Conservation (phyloP, 2,797 vertebrate species). For the Xyrichtys novacula region DNA sequence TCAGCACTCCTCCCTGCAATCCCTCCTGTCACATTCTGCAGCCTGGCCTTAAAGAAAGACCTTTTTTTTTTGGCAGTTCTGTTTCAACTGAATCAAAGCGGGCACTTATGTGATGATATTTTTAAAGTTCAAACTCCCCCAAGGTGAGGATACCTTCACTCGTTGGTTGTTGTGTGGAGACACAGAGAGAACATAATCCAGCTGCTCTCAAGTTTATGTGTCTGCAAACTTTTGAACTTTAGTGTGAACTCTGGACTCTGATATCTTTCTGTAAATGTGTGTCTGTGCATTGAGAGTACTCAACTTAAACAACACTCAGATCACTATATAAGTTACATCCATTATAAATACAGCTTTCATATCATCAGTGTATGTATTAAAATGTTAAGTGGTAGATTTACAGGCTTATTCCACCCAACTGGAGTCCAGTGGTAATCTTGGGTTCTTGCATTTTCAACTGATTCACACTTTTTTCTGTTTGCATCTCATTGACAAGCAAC, state of each 20-base stretch:
- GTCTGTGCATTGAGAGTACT: no score
- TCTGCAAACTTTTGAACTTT: not conserved
- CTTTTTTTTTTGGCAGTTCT: constrained; percentile 13
- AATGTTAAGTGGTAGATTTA: no score
- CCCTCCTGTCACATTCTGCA: constrained; percentile 19
- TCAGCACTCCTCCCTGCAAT: not conserved
- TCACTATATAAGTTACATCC: no score
- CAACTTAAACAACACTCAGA: no score
- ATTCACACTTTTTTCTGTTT: no score
- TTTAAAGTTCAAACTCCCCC: constrained; percentile 4
- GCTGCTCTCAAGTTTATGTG: not conserved
- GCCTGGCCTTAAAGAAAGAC: constrained; percentile 24
- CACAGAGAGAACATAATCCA: not conserved
- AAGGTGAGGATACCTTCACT: not conserved
- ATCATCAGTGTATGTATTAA: no score
- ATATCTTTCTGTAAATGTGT: not conserved
- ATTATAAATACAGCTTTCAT: no score
- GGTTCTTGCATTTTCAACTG: no score
- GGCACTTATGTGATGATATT: constrained; percentile 17
- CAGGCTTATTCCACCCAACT: no score
- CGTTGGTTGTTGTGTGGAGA: not conserved
- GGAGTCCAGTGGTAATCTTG: no score
- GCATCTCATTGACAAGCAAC: no score
- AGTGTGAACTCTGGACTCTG: not conserved
- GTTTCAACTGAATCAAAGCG: not conserved